phyloP scores from a whole-genome alignment of 1,140 invertebrate species.

The Drosophila tani region DNA sequence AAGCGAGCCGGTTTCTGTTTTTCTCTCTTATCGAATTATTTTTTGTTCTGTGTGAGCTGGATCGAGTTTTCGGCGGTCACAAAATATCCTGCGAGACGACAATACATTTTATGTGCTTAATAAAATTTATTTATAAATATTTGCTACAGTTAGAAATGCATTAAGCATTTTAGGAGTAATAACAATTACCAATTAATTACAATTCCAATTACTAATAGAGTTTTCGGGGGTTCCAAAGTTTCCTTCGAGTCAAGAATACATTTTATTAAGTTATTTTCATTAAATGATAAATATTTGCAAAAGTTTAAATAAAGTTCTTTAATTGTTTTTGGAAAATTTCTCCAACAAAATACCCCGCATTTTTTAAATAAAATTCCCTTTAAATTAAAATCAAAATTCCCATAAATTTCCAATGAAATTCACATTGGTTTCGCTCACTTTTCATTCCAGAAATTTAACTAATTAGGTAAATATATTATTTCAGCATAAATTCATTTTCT shows the following conservation, averaged over 20 bases:
- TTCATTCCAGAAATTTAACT: background rate
- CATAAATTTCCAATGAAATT: background rate
- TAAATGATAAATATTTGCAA: no score
- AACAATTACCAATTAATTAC: no score
- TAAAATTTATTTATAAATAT: background rate
- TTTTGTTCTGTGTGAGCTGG: conserved; percentile 4
- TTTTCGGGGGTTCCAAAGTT: no score
- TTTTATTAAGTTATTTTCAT: no score
- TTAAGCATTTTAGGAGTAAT: background rate
- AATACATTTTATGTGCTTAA: background rate
- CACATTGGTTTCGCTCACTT: background rate
- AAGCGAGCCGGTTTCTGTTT: conserved; percentile 61
- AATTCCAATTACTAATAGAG: no score
- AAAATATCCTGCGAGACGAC: conserved; percentile 10
- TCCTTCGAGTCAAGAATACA: no score
- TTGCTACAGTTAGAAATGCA: background rate
- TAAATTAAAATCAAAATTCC: background rate
- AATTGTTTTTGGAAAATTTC: no score
- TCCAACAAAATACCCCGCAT: no score
- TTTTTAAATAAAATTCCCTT: background rate
- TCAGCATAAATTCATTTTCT: conserved; percentile 8
- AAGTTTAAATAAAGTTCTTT: no score
- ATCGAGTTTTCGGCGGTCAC: conserved; percentile 8
- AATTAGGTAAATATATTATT: background rate
- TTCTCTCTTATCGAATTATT: conserved; percentile 21